Base-by-base conservation (phyloP, 2,113 vertebrate species). In the Periophthalmodon schlosseri region DNA sequence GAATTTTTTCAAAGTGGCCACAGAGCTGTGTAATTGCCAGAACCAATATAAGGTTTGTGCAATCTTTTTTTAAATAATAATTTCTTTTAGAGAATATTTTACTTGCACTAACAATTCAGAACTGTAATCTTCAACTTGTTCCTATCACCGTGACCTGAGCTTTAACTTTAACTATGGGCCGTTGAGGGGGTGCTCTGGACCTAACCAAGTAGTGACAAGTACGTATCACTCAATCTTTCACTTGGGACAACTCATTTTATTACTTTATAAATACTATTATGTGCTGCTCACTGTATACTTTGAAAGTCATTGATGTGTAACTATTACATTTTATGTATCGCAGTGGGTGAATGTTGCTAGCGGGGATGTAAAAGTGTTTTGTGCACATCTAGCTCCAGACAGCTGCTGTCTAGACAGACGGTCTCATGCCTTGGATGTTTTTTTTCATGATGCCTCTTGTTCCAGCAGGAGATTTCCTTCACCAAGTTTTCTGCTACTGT, bases 341-440 rank as follows among this genome's bases (percentile, higher is more conserved):
- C 21, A 15, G 21, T 23, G 39, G 12, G 44, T 47, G 66, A 68
- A 49, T 44, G 34, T 65, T 36, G 39, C 66, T n/a, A 0, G 28
- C 74, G 63, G 63, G 63, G 60, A 63, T 65, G 79, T 70, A 73
- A 68, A 20, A 23, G 5, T 80, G 74, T 56, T 74, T 15, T 20
- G 52, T 63, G 60, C 23, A 60, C 21, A n/a, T 60, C 8, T 21
- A 60, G 24, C 36, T 16, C 1, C 57, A 76, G 65, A 75, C 87
- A 86, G 83, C 68, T 90, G 83, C 15, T 71, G 84, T 89, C 83
- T 88, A 82, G 84, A 86, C 89, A 84, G 80, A 81, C 71, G 81
- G 72, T 60, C 24, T 60, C 65, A 23, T 21, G 69, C 13, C 67
- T 84, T 28, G 28, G 28, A 28, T 28, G 28, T 28, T 86, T 58